A percentile compares a stretch with the other conserved stretches of the same genome.
Evolutionary conservation across 2,113 vertebrate species (phyloP).

Genomic region (Phocoena phocoena): DNA sequence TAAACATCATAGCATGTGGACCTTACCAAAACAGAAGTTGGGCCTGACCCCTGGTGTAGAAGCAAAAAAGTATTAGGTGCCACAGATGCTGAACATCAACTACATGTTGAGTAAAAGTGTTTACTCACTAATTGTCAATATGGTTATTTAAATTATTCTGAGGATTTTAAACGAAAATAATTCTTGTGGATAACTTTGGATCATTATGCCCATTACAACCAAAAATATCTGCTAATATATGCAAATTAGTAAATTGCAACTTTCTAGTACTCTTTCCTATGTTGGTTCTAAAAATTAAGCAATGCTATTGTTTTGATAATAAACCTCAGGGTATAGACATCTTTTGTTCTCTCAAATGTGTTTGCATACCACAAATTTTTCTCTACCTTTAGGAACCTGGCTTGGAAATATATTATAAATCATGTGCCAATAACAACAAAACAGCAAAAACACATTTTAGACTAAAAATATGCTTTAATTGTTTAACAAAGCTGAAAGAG

Average conservation of each 20-base stretch:
- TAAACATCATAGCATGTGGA: background rate
- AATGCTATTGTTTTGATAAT: background rate
- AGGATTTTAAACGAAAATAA: background rate
- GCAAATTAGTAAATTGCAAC: background rate
- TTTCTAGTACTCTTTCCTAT: background rate
- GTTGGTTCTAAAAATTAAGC: background rate
- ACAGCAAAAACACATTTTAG: background rate
- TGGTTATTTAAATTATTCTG: background rate
- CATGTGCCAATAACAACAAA: background rate
- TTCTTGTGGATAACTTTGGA: background rate
- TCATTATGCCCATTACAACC: background rate
- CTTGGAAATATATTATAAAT: background rate
- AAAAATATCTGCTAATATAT: background rate
- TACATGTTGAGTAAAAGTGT: background rate
- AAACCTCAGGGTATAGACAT: background rate
- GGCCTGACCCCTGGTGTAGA: fast-evolving
- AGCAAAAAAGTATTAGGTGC: background rate
- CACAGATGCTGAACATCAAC: background rate
- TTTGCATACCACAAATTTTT: background rate
- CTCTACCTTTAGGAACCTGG: background rate
- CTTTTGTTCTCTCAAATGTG: background rate
- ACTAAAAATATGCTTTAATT: background rate
- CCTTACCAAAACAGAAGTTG: background rate
- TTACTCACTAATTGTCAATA: background rate
- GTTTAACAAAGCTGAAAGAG: background rate